Base-by-base conservation (phyloP, 2,888 invertebrate genomes). In the Aethes cnicana region DNA sequence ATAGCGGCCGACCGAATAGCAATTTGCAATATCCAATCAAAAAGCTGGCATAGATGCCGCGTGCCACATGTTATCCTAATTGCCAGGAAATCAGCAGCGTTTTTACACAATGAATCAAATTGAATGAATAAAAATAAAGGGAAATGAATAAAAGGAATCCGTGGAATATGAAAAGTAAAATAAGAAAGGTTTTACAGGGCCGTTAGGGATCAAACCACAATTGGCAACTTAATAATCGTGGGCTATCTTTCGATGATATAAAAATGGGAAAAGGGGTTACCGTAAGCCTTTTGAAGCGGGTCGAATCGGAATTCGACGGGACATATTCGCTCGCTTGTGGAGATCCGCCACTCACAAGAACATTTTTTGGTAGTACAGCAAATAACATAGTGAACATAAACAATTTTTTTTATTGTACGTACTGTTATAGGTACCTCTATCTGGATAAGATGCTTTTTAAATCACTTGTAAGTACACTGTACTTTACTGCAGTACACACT, bases 231-330 rank as follows among this genome's bases (percentile, higher is more conserved):
- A 76, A 83, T 81, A 74, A 81, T 78, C 76, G 78, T 74, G 80
- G 83, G 75, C 83, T 81, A 84, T 85, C 81, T 77, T 80, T 81
- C 81, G 71, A 74, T 79, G 81, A 81, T 81, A 83, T 74, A 81
- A 83, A 84, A 86, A 85, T 75, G 80, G 74, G 81, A 86, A 86
- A 85, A 82, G 81, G 88, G 87, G 74, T 85, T 77, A 84, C 60
- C 57, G 58, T 85, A 87, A 88, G 84, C 89, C 81, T 58, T 80
- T 87, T 89, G 89, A 89, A 74, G 80, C 82, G 88, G 89, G 89
- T 88, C 81, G 72, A 87, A 86, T 89, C 82, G 81, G 75, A 73
- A 81, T 77, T 78, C 77, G 86, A 88, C 87, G 84, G 76, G 69
- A 77, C 74, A 70, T 77, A 78, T 84, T 86, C 77, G 80, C 81